These are phyloP conservation scores for Sibirionetta formosa DNA, from an alignment of 2,797 vertebrate genomes.

Conservation along the genomic window DNA sequence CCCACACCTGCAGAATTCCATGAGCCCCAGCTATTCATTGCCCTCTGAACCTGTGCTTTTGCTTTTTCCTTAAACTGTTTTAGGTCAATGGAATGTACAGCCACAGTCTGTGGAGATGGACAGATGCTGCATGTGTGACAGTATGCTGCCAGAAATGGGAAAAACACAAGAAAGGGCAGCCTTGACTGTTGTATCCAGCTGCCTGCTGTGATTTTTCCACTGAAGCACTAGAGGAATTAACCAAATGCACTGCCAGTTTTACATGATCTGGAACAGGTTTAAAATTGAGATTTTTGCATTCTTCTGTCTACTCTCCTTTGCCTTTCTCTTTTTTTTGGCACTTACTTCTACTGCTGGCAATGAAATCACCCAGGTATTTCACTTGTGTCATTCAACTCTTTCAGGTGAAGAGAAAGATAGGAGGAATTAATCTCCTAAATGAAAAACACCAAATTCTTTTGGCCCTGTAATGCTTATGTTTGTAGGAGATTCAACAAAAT, in stretches of 20 bases:
- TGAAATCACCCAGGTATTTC: background rate
- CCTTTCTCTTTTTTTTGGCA: background rate
- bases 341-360: background rate
- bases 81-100: background rate
- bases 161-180: conserved; percentile 23
- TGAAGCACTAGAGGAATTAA: conserved; percentile 20
- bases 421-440: background rate
- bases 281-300: conserved; percentile 12
- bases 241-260: conserved; percentile 28
- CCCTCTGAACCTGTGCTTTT: conserved; percentile 5
- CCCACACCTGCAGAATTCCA: conserved; percentile 19
- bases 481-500: background rate
- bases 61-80: background rate
- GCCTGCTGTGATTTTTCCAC: conserved; percentile 53
- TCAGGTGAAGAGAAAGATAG: background rate
- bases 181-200: conserved; percentile 8
- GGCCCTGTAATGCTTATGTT: background rate
- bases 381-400: background rate
- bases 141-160: conserved; percentile 10
- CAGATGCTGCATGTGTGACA: background rate
- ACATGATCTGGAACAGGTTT: conserved; percentile 7
- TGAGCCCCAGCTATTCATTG: background rate
- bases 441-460: background rate
- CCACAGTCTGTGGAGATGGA: background rate
- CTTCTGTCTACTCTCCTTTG: background rate